Conservation (phyloP, 92 coral and sea anemone genomes). For the Meandrina meandrites region DNA sequence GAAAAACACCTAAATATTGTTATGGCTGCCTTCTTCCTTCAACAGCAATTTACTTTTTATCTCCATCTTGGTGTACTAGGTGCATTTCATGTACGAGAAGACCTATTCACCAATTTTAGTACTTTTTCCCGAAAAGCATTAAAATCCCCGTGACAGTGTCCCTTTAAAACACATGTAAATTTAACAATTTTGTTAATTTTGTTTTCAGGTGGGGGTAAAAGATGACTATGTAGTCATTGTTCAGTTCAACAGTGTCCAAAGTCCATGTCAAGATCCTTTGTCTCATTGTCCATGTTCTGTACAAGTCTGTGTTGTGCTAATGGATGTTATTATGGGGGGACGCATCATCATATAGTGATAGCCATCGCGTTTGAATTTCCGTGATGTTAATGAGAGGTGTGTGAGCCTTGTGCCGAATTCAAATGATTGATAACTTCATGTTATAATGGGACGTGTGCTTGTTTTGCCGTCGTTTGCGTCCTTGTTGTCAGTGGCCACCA, state of each 20-base stretch:
- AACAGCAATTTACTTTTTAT: too few species aligned
- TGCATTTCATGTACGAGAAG: too few species aligned
- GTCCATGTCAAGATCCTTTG: slow-evolving; percentile 26
- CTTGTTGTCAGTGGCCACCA: slow-evolving; percentile 31
- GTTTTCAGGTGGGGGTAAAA: slow-evolving; percentile 36
- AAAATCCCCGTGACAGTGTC: too few species aligned
- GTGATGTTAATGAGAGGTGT: slow-evolving; percentile 30
- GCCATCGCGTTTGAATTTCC: slow-evolving; percentile 10
- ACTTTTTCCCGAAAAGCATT: too few species aligned
- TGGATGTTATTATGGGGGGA: slow-evolving; percentile 37
- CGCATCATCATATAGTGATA: slow-evolving; percentile 15
- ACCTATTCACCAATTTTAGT: too few species aligned
- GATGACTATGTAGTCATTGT: slow-evolving; percentile 26
- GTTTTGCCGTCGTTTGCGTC: slow-evolving; percentile 11
- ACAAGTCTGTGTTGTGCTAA: slow-evolving; percentile 36
- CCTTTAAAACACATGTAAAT: too few species aligned
- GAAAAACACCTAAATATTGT: too few species aligned
- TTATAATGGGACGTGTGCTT: slow-evolving; percentile 10
- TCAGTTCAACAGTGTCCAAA: slow-evolving; percentile 32
- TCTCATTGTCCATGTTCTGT: slow-evolving; percentile 29
- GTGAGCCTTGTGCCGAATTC: slow-evolving; percentile 35
- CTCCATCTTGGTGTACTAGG: too few species aligned
- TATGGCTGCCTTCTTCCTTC: too few species aligned
- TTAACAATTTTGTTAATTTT: not conserved
- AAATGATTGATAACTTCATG: slow-evolving; percentile 15